Conservation (phyloP, 2,797 vertebrate species). For the Mormyrops attenuatus region DNA sequence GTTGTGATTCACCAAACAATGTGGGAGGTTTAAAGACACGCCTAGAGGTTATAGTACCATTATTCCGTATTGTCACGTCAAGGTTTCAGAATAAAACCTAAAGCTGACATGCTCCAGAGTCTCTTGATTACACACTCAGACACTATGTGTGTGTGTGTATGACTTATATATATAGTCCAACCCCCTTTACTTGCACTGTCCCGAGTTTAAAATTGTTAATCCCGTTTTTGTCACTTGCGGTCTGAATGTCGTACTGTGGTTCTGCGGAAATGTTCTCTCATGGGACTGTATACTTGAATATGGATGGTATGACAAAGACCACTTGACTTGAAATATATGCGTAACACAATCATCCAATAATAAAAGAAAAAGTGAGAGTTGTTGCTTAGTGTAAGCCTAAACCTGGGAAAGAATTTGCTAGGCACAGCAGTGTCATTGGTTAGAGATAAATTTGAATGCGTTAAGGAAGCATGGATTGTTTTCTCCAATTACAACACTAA, state of each 20-base stretch:
- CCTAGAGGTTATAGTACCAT: neutral
- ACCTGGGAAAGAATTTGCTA: slow-evolving; percentile 27
- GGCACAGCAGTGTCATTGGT: neutral
- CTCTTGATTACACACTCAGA: neutral
- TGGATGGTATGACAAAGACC: neutral
- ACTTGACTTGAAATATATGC: neutral
- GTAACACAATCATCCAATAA: neutral
- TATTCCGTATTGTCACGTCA: slow-evolving; percentile 31
- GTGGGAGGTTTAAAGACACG: neutral
- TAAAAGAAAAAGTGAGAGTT: slow-evolving; percentile 19
- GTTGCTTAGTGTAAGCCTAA: slow-evolving; percentile 21
- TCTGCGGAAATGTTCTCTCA: neutral
- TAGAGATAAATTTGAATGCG: slow-evolving; percentile 20
- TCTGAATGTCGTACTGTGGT: neutral
- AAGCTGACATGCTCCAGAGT: slow-evolving; percentile 1
- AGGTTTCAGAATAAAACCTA: slow-evolving; percentile 14
- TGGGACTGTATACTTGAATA: neutral
- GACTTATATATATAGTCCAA: neutral
- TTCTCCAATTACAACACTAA: neutral
- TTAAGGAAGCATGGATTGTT: slow-evolving; percentile 21
- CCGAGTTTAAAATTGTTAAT: neutral
- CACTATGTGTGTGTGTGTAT: neutral
- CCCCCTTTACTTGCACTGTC: neutral
- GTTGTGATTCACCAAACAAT: slow-evolving; percentile 17
- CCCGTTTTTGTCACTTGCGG: neutral